Evolutionary conservation across 2,113 vertebrate species (phyloP), one percentile per base, ranked within the genome.

Genomic region (Carassius auratus): DNA sequence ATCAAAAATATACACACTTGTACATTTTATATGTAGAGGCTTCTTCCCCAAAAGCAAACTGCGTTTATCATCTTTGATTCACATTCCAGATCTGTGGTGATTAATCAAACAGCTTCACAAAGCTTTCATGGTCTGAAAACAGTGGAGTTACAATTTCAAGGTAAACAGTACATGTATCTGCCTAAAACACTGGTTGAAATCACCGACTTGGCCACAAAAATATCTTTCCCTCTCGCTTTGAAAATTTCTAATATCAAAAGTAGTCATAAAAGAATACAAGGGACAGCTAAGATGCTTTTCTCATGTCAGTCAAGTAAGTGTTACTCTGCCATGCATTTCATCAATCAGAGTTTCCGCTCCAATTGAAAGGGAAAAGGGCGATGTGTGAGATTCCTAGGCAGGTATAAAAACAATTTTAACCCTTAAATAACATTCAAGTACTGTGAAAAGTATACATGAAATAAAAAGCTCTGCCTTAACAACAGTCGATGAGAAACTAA

Each of bases 371-470:
- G 68, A 15, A 57, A 19, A 57, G 30, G 17, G 66, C 19, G 57
- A 73, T 6, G 92, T 85, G 90, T 90, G 84, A 90, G 92, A 90
- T 91, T 92, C 87, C 92, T 89, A 94, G 92, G 93, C 90, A 95
- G 94, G 95, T 96, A 96, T 93, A 93, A 95, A 96, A 96, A 95
- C 93, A 95, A 96, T 93, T 94, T 92, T 92, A 95, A 94, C 92
- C 88, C 93, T 75, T 68, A 74, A 94, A 92, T 91, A 96, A 97
- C 97, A 97, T 98, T 99, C 97, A 98, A 99, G 97, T 99, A 97
- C 97, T 95, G 94, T 96, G 94, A 96, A 96, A 92, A 91, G 1
- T 45, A 73, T 59, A 69, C 74, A 33, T 66, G 13, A 74, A 81
- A 74, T 52, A 87, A 87, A 80, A 64, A 48, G 23, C 76, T 94